Evolutionary conservation across 92 coral and sea anemone genomes (phyloP).

Genomic region (Ricordea florida): DNA sequence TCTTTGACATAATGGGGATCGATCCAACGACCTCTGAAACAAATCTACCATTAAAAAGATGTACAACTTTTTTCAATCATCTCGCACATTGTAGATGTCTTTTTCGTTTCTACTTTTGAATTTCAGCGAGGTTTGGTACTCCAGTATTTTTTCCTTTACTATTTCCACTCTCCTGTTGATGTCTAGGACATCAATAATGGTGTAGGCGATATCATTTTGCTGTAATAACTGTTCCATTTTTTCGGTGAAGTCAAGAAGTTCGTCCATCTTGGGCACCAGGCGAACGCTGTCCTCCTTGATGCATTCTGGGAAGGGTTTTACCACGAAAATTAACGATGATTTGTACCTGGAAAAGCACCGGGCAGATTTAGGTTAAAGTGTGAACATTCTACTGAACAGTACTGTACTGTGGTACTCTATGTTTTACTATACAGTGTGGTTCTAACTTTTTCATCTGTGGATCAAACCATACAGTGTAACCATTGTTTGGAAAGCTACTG

Average conservation of each 20-base stretch:
- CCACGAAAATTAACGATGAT: constrained; percentile 71
- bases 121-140: background rate
- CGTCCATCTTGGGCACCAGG: constrained; percentile 79
- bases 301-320: constrained; percentile 89
- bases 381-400: too few relatives aligned
- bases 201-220: constrained; percentile 58
- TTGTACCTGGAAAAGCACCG: constrained; percentile 57
- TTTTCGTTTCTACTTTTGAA: background rate
- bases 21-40: too few relatives aligned
- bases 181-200: constrained; percentile 62
- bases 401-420: too few relatives aligned
- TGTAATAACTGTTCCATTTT: constrained; percentile 66
- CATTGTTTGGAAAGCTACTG: too few relatives aligned
- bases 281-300: constrained; percentile 68
- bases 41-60: too few relatives aligned
- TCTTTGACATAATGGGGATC: too few relatives aligned
- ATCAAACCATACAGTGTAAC: too few relatives aligned
- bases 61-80: too few relatives aligned
- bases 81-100: background rate
- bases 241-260: constrained; percentile 62
- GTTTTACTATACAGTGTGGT: too few relatives aligned
- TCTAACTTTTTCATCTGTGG: too few relatives aligned
- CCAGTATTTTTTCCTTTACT: constrained; percentile 22
- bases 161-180: constrained; percentile 39
- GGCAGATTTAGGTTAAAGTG: too few relatives aligned